These are phyloP conservation scores for Lepilemur septentrionalis DNA, from an alignment of 2,797 vertebrate genomes.

Conservation along the genomic window DNA sequence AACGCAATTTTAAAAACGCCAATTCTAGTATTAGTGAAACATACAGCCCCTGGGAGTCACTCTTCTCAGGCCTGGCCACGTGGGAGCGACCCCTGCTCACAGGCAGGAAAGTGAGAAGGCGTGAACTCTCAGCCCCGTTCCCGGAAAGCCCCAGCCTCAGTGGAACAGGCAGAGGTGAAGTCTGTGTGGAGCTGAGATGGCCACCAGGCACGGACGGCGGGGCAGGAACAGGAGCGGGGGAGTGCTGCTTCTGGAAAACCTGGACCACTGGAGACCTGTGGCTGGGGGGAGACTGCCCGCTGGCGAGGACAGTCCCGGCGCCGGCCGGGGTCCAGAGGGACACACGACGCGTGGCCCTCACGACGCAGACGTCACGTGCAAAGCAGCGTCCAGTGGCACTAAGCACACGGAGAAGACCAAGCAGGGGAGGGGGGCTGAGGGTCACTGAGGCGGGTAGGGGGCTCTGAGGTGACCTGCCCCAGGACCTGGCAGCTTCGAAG, in stretches of 20 bases:
- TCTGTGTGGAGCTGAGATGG: too few relatives aligned
- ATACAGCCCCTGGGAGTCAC: too few relatives aligned
- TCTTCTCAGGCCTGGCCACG: not conserved
- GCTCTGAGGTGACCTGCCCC: not conserved
- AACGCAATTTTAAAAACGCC: not conserved
- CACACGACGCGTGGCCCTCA: not conserved
- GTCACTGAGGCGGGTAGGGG: not conserved
- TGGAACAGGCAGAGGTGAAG: too few relatives aligned
- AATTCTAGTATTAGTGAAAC: too few relatives aligned
- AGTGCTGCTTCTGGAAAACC: not conserved
- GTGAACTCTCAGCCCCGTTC: too few relatives aligned
- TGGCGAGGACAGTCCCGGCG: not conserved
- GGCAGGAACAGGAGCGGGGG: too few relatives aligned
- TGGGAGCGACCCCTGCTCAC: not conserved
- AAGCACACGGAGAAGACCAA: fast-evolving
- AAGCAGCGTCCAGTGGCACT: fast-evolving
- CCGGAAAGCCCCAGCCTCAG: too few relatives aligned
- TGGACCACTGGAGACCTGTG: not conserved
- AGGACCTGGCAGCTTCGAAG: not conserved
- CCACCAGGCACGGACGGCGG: too few relatives aligned
- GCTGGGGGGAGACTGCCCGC: not conserved
- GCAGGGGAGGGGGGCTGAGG: not conserved
- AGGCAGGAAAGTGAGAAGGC: not conserved
- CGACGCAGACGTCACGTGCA: fast-evolving
- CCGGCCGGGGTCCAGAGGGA: not conserved